Evolutionary conservation across 2,797 vertebrate genomes (phyloP).

Genomic region (Gadopsis marmoratus): DNA sequence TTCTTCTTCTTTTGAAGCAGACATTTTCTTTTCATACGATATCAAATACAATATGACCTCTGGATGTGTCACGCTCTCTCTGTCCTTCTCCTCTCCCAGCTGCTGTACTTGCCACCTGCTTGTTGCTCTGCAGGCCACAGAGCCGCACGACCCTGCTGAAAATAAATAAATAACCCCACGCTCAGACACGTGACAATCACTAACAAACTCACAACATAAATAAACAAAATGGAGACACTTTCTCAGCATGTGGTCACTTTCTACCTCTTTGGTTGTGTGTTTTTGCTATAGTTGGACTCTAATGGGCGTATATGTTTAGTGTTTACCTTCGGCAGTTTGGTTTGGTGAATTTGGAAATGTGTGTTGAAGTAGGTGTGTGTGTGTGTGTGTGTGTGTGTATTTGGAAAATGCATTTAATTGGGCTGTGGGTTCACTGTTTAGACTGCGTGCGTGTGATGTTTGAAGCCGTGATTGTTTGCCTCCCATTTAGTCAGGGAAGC

Average conservation of each 20-base stretch:
- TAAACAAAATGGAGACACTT: conserved; percentile 71
- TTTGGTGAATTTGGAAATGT: conserved; percentile 55
- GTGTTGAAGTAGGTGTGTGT: conserved; percentile 21
- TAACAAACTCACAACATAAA: conserved; percentile 75
- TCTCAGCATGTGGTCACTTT: conserved; percentile 17
- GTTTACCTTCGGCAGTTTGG: conserved; percentile 76
- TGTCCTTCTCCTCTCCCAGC: not conserved
- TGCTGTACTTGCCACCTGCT: conserved; percentile 32
- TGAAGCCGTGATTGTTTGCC: conserved; percentile 69
- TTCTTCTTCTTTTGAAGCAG: not conserved
- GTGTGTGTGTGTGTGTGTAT: conserved; percentile 33
- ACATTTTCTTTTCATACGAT: not conserved
- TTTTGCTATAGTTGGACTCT: conserved; percentile 65
- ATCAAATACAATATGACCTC: not conserved
- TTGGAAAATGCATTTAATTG: conserved; percentile 60
- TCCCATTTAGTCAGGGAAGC: conserved; percentile 55
- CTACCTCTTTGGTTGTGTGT: conserved; percentile 56
- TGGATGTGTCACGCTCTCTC: not conserved
- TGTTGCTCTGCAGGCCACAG: conserved; percentile 20
- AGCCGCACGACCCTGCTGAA: conserved; percentile 58
- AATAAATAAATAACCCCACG: conserved; percentile 83
- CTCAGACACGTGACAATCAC: conserved; percentile 74
- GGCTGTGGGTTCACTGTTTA: conserved; percentile 63
- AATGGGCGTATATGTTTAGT: conserved; percentile 70
- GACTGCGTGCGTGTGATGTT: conserved; percentile 58